Base-by-base conservation (phyloP, 2,797 vertebrate genomes). In the Platalea minor region DNA sequence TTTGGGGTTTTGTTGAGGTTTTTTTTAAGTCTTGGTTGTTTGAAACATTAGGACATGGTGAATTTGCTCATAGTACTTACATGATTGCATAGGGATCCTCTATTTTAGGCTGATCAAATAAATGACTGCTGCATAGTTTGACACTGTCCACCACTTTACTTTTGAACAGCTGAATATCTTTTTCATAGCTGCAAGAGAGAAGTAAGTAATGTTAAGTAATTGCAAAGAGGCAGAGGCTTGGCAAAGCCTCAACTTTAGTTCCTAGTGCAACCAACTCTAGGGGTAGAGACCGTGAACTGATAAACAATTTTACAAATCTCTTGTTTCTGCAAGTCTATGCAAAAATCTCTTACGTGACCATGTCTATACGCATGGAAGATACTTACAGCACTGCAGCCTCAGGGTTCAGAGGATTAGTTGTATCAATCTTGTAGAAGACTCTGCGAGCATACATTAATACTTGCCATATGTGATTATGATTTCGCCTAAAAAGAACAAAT, bases 391-490 rank as follows among this genome's bases (percentile, higher is more conserved):
- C 99, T 90, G 99, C 99, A 96, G 99, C 99, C 94, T 99, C 99
- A 20, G 99, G 99, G 96, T 99, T 99, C 68, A 99, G 98, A 67
- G 99, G 99, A 93, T 98, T 99, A 21, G 97, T 93, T 5, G 99
- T 99, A 95, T 98, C 99, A 78, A 99, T 99, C 98, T 99, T 99
- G 98, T 99, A 99, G 98, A 99, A 99, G 96, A 99, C 97, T 56
- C 99, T 98, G 68, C 99, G 98, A 51, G 99, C 99, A 0, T 99
- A 99, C 99, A 99, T 99, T 79, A 99, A 93, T 50, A 99, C 99
- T 96, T 99, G 99, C 99, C 99, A 99, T 96, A 99, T 99, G 97
- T 99, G 99, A 95, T 99, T 99, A 97, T 99, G 99, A 97, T 99
- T 99, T 94, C 99, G 98, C 97, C 99, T 99, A 64, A 41, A 96